Percentiles rank a stretch among this genome's conserved stretches.
These are phyloP conservation scores for Ectobius pallidus DNA, from an alignment of 2,888 invertebrate species.

Conservation along the genomic window DNA sequence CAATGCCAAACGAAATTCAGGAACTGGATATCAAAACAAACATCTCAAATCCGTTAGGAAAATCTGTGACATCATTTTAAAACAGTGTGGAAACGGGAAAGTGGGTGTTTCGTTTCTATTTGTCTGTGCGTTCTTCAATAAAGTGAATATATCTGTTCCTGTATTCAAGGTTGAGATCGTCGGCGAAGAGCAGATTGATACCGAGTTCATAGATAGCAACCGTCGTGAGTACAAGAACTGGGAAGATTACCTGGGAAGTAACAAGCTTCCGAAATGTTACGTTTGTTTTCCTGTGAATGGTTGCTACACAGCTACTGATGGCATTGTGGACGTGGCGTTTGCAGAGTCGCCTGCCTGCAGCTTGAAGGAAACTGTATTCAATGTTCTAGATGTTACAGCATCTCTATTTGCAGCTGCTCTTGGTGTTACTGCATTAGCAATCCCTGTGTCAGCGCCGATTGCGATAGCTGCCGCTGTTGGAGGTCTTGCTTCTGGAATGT, in stretches of 20 bases:
- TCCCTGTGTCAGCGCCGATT: constrained; percentile 21
- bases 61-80: not conserved
- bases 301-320: constrained; percentile 10
- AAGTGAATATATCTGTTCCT: not conserved
- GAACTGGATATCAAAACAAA: constrained; percentile 1
- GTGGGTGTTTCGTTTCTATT: constrained; percentile 12
- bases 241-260: constrained; percentile 12
- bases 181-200: not conserved
- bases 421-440: constrained; percentile 17
- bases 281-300: constrained; percentile 31
- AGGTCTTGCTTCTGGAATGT: constrained; percentile 20
- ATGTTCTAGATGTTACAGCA: constrained; percentile 13
- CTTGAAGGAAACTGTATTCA: not conserved
- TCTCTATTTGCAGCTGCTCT: constrained; percentile 16
- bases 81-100: not conserved
- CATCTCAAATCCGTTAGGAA: constrained; percentile 1
- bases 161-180: not conserved
- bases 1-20: not conserved
- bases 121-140: not conserved
- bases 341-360: constrained; percentile 13
- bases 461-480: constrained; percentile 11
- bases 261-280: constrained; percentile 22
- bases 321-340: constrained; percentile 13
- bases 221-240: constrained; percentile 29
- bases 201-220: constrained; percentile 19